phyloP scores from a whole-genome alignment of 2,113 vertebrate genomes.

The Poeciliopsis turrubarensis region DNA sequence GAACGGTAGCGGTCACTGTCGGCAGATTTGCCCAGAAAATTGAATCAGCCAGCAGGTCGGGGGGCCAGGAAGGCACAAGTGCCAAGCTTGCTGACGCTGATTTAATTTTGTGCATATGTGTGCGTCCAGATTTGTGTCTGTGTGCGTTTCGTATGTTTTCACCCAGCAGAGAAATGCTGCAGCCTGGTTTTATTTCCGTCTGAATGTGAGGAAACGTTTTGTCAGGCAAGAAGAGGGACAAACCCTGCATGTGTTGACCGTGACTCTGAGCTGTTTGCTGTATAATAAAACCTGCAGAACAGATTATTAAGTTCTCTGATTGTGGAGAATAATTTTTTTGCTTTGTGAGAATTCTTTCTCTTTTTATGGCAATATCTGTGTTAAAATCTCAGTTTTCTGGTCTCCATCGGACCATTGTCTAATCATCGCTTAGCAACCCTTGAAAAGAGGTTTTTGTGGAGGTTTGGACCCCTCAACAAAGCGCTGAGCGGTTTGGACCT shows the following conservation, averaged over 20 bases:
- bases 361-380: background rate
- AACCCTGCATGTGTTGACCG: background rate
- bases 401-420: background rate
- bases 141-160: conserved; percentile 15
- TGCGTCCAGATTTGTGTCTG: conserved; percentile 22
- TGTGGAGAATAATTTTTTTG: background rate
- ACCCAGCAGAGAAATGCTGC: conserved; percentile 17
- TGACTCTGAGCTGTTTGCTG: background rate
- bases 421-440: background rate
- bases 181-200: background rate
- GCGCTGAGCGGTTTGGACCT: background rate
- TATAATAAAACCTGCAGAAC: background rate
- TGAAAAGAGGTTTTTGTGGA: background rate
- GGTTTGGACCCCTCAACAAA: background rate
- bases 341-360: background rate
- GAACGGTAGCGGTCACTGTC: conserved; percentile 72
- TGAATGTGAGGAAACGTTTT: background rate
- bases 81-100: conserved; percentile 59
- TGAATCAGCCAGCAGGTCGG: conserved; percentile 74
- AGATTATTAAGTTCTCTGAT: background rate
- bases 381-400: background rate
- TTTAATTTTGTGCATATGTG: conserved; percentile 62
- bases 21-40: conserved; percentile 71
- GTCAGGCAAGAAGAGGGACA: background rate
- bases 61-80: conserved; percentile 61